Conservation (phyloP, 2,797 vertebrate species). For the Luscinia luscinia region DNA sequence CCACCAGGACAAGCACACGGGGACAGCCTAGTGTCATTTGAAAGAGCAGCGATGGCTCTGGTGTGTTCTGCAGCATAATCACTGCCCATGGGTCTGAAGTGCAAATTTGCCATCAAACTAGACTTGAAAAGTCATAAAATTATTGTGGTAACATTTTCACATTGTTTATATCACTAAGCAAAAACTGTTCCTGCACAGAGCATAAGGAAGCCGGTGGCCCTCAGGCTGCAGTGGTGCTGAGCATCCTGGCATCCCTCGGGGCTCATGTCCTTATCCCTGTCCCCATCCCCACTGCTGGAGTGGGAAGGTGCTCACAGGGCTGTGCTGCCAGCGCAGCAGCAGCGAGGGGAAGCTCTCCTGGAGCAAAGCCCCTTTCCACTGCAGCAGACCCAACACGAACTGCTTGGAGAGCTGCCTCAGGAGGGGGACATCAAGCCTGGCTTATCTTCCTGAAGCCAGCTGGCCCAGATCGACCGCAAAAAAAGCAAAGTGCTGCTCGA, state of each 20-base stretch:
- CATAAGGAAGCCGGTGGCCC: rapidly evolving
- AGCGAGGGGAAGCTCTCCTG: rapidly evolving
- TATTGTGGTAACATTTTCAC: neutral
- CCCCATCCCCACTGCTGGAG: neutral
- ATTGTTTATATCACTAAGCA: neutral
- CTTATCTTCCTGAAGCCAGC: neutral
- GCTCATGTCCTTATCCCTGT: neutral
- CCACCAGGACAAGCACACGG: rapidly evolving
- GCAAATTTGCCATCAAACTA: neutral
- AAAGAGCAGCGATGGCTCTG: neutral
- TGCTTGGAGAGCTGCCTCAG: rapidly evolving
- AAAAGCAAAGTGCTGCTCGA: neutral
- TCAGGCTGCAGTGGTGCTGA: neutral
- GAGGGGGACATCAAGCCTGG: neutral
- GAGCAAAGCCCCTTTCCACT: neutral
- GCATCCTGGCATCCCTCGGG: neutral
- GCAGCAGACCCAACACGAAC: neutral
- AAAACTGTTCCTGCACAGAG: rapidly evolving
- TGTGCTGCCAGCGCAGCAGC: neutral
- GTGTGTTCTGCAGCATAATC: rapidly evolving
- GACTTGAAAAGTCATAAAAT: neutral
- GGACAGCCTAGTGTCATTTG: neutral
- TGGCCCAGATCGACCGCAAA: neutral
- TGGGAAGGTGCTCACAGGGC: neutral
- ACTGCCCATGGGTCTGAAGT: neutral